Evolutionary conservation across 2,888 invertebrate species (phyloP).

Genomic region (Habrosyne pyritoides): DNA sequence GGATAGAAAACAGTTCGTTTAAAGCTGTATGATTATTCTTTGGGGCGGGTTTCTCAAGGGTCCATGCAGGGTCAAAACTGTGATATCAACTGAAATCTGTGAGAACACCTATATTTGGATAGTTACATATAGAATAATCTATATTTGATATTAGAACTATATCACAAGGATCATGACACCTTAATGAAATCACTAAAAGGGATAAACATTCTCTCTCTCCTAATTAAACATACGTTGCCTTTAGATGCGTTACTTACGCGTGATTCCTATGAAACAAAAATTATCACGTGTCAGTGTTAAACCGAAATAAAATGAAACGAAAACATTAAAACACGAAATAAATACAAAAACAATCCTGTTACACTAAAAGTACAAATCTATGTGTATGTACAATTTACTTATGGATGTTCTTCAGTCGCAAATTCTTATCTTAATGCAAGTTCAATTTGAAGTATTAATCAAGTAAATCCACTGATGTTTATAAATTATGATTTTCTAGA

Average conservation of each 20-base stretch:
- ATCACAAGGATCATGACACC: slow-evolving; percentile 40
- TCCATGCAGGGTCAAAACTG: slow-evolving; percentile 62
- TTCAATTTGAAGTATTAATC: neutral
- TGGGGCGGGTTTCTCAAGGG: slow-evolving; percentile 33
- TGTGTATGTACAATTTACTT: slow-evolving; percentile 13
- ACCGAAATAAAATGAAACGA: slow-evolving; percentile 41
- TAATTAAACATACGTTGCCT: slow-evolving; percentile 62
- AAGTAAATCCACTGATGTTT: neutral
- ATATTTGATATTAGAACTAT: slow-evolving; percentile 39
- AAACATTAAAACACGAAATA: slow-evolving; percentile 36
- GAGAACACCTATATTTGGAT: slow-evolving; percentile 14
- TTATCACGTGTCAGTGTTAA: slow-evolving; percentile 64
- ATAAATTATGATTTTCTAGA: neutral
- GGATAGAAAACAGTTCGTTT: slow-evolving; percentile 24
- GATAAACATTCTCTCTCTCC: slow-evolving; percentile 52
- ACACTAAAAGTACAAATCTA: slow-evolving; percentile 16
- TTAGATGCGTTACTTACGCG: slow-evolving; percentile 76
- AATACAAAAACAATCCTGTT: slow-evolving; percentile 20
- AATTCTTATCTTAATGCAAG: neutral
- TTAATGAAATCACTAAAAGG: slow-evolving; percentile 61
- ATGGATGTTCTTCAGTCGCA: neutral
- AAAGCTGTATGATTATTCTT: slow-evolving; percentile 29
- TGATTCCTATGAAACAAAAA: slow-evolving; percentile 84
- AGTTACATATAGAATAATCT: slow-evolving; percentile 20
- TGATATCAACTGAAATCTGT: slow-evolving; percentile 26